These are phyloP conservation scores for Selenia dentaria DNA, from an alignment of 2,888 invertebrate species.

Conservation along the genomic window DNA sequence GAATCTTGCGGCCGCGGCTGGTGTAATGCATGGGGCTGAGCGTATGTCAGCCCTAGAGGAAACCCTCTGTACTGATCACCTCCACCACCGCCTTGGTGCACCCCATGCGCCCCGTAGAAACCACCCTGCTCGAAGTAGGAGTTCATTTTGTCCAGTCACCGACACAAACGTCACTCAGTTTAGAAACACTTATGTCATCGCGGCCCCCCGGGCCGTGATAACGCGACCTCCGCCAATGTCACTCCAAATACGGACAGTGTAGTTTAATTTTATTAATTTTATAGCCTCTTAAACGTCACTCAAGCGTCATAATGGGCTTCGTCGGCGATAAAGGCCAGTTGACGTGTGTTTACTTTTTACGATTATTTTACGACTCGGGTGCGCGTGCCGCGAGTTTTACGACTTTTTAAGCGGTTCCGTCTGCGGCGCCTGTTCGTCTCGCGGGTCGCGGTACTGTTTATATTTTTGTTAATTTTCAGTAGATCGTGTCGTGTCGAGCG, in stretches of 20 bases:
- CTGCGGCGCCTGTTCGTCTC: constrained; percentile 65
- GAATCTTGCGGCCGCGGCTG: constrained; percentile 94
- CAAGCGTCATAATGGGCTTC: constrained; percentile 82
- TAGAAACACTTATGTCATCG: constrained; percentile 81
- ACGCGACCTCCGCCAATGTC: constrained; percentile 80
- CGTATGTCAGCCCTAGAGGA: constrained; percentile 94
- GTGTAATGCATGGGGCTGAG: constrained; percentile 91
- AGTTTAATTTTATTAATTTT: constrained; percentile 82
- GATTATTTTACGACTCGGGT: constrained; percentile 82
- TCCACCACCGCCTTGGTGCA: constrained; percentile 89
- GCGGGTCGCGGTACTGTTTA: constrained; percentile 41
- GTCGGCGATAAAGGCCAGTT: constrained; percentile 80
- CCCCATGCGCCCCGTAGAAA: constrained; percentile 96
- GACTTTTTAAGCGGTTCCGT: constrained; percentile 77
- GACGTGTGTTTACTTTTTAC: constrained; percentile 84
- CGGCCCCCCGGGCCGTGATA: constrained; percentile 76
- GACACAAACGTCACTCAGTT: constrained; percentile 75
- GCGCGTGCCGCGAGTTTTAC: constrained; percentile 82
- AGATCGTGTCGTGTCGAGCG: constrained; percentile 53
- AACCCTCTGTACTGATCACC: constrained; percentile 95
- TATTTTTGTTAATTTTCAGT: constrained; percentile 43
- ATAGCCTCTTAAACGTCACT: constrained; percentile 84
- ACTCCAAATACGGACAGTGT: constrained; percentile 71
- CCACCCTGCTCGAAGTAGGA: constrained; percentile 98
- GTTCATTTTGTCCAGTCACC: constrained; percentile 90